Base-by-base conservation (phyloP, 1,140 invertebrate species). In the Plectrocnemia conspersa region DNA sequence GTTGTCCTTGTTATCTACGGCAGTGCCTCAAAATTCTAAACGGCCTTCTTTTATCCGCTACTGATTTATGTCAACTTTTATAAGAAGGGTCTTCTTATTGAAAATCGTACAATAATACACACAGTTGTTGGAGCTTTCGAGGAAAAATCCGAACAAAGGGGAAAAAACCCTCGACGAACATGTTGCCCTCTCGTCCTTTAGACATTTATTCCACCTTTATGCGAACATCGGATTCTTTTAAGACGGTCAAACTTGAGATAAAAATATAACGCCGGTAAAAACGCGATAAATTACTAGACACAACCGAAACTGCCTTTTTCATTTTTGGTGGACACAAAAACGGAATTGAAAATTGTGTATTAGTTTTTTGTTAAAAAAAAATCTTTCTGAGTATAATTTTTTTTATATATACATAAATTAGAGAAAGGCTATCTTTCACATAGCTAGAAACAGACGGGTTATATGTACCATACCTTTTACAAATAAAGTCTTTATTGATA, bases 41-140 rank as follows among this genome's bases (percentile, higher is more conserved):
- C 48, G 55, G 21, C 10, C 27, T 35, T 41, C 41, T n/a, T 59
- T 59, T 55, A 55, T 55, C 32, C 53, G 52, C 52, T 46, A 44
- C 40, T 59, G 47, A 55, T 59, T 52, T 59, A 55, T 59, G 40
- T 52, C 40, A 54, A 55, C 52, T 44, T 55, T 46, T 50, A 52
- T 52, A 52, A 57, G 47, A 42, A 57, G 47, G 47, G 53, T 49
- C 44, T 11, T 46, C 52, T 55, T 44, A 55, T 59, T 55, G 52
- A 59, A 59, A 59, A 2, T 32, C 18, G 41, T 49, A 59, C 42
- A 59, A 59, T 59, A 55, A 41, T 38, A 24, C 23, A 50, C 36
- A 49, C 22, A n/a, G n/a, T n/a, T n/a, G n/a, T n/a, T n/a, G 50
- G 35, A 44, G 38, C 24, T 40, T 56, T 38, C 18, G 40, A 19